Evolutionary conservation across 2,113 vertebrate species (phyloP).

Genomic region (Numenius arquata): DNA sequence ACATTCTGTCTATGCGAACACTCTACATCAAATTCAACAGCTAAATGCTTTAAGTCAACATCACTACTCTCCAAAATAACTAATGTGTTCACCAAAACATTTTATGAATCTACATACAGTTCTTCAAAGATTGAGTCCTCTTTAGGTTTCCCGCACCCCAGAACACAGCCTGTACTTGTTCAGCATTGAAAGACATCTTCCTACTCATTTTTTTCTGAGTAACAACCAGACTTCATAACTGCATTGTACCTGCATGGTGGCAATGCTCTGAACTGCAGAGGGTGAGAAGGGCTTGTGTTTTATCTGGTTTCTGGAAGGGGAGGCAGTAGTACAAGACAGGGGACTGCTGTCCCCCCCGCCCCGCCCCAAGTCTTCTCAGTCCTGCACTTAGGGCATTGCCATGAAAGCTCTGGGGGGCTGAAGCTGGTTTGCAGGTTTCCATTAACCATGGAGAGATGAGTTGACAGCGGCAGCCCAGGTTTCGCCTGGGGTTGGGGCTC

Average conservation of each 20-base stretch:
- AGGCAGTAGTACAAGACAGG: background rate
- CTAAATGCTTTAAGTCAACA: constrained; percentile 12
- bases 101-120: background rate
- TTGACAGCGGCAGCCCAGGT: background rate
- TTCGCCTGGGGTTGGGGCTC: background rate
- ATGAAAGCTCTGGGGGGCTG: background rate
- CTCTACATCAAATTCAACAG: background rate
- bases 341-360: background rate
- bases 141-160: background rate
- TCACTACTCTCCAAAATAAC: background rate
- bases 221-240: background rate
- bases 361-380: background rate
- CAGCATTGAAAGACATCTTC: background rate
- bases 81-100: background rate
- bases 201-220: background rate
- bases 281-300: background rate
- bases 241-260: background rate
- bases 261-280: background rate
- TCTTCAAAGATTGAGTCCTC: background rate
- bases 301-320: background rate
- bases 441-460: background rate
- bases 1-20: background rate
- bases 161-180: background rate
- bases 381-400: background rate
- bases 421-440: background rate